Base-by-base conservation (phyloP, 2,113 vertebrate species). In the Anguilla rostrata region DNA sequence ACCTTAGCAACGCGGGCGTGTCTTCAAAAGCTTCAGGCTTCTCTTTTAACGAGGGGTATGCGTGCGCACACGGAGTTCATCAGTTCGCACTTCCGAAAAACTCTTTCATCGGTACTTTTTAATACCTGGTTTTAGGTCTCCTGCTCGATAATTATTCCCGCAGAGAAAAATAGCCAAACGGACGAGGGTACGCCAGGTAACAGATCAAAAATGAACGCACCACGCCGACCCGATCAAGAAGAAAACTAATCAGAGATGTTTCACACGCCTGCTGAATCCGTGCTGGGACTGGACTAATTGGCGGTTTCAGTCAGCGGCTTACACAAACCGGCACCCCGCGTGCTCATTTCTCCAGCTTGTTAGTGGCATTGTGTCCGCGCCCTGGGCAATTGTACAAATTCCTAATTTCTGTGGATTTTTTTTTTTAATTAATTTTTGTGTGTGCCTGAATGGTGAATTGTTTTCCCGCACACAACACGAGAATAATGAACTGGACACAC, bases 301-400 rank as follows among this genome's bases (percentile, higher is more conserved):
- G 34, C 39, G 71, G 66, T 85, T 56, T 79, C 41, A 85, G 66
- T n/a, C 66, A 16, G 3, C 8, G n/a, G 16, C 43, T 34, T 57
- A 34, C 14, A 41, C 79, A 85, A 18, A n/a, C n/a, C 14, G 16
- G 29, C 46, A 43, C 29, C 29, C 4, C 18, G 16, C 41, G 39
- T 43, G 18, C n/a, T 82, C 81, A 53, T 83, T 56, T 34, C 12
- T 53, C 15, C 26, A 83, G 81, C 81, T 53, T 83, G 46, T 83
- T 83, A 83, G 81, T n/a, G 46, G 22, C 18, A 14, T 18, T 82
- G 81, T 49, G 43, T 49, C 6, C 9, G 20, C 6, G 63, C 14
- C 14, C 39, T 41, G 79, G 16, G 79, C 41, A 41, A 81, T 22
- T 80, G 34, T 81, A 14, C 5, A 22, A 41, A 39, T 81, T 81